Percentiles rank a stretch among this genome's conserved stretches.
Conservation (phyloP, 2,113 vertebrate species). For the Dasypus novemcinctus region DNA sequence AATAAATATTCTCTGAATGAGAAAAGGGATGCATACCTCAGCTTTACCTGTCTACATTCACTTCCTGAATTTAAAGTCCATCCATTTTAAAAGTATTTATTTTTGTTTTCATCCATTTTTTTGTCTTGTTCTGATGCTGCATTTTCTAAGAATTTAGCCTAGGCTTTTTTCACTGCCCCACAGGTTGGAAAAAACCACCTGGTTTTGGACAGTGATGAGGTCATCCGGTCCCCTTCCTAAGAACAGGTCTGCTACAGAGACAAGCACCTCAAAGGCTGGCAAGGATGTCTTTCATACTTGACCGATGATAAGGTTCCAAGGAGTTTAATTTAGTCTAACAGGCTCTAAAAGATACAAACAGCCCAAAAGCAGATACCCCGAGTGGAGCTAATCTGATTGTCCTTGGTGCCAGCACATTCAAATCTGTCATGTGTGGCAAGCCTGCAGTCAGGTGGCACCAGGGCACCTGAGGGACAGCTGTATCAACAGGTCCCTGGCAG, state of each 20-base stretch:
- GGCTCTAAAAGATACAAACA: slow-evolving; percentile 57
- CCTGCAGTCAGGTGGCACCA: slow-evolving; percentile 62
- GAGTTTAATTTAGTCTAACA: slow-evolving; percentile 20
- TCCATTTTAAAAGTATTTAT: neutral
- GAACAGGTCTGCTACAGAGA: neutral
- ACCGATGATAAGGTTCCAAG: slow-evolving; percentile 1
- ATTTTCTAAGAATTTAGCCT: neutral
- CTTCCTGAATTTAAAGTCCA: neutral
- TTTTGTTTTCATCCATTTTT: neutral
- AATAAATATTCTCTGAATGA: neutral
- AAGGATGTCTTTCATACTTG: neutral
- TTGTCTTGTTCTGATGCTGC: neutral
- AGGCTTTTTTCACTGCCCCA: neutral
- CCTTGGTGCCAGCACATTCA: slow-evolving; percentile 61
- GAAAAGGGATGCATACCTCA: too few species aligned
- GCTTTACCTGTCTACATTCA: neutral
- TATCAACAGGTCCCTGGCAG: slow-evolving; percentile 61
- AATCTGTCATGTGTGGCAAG: slow-evolving; percentile 63
- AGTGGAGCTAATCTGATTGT: slow-evolving; percentile 64
- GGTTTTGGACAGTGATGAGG: neutral
- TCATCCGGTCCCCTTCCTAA: neutral
- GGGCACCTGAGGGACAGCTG: slow-evolving; percentile 65
- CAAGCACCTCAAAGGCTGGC: neutral
- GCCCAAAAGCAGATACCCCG: neutral
- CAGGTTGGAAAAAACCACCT: neutral